phyloP scores from a whole-genome alignment of 1,140 invertebrate species.

The Drosophila tropicalis region DNA sequence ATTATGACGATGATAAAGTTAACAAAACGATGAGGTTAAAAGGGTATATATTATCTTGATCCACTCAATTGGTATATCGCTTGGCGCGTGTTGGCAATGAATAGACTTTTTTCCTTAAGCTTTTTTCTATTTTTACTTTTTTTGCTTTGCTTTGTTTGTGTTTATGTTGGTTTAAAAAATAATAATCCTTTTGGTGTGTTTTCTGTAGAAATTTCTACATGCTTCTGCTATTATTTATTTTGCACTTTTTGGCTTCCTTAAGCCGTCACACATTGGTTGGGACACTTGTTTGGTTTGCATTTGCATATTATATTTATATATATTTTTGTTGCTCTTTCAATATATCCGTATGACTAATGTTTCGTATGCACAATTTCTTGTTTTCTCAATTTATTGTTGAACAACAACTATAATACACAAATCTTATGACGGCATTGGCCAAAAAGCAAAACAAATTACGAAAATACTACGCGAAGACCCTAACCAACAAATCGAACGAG shows the following conservation, averaged over 20 bases:
- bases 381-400: slow-evolving; percentile 36
- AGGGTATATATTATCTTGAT: slow-evolving; percentile 16
- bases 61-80: slow-evolving; percentile 23
- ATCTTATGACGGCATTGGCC: slow-evolving; percentile 28
- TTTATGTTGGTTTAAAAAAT: slow-evolving; percentile 10
- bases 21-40: slow-evolving; percentile 3
- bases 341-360: slow-evolving; percentile 56
- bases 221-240: slow-evolving; percentile 55
- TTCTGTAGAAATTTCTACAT: slow-evolving; percentile 22
- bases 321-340: background rate
- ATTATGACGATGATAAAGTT: slow-evolving; percentile 61
- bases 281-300: slow-evolving; percentile 56
- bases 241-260: slow-evolving; percentile 70
- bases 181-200: slow-evolving; percentile 58
- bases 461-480: slow-evolving; percentile 57
- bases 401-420: slow-evolving; percentile 14
- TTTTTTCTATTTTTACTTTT: slow-evolving; percentile 28
- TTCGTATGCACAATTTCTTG: slow-evolving; percentile 46
- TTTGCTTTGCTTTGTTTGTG: slow-evolving; percentile 34
- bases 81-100: slow-evolving; percentile 71
- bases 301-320: slow-evolving; percentile 54
- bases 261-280: slow-evolving; percentile 45
- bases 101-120: slow-evolving; percentile 26
- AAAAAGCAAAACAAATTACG: slow-evolving; percentile 43
- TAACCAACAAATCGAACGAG: slow-evolving; percentile 26